A percentile compares a stretch with the other conserved stretches of the same genome.
phyloP scores from a whole-genome alignment of 2,888 invertebrate genomes.

The Acanthococcus lagerstroemiae region DNA sequence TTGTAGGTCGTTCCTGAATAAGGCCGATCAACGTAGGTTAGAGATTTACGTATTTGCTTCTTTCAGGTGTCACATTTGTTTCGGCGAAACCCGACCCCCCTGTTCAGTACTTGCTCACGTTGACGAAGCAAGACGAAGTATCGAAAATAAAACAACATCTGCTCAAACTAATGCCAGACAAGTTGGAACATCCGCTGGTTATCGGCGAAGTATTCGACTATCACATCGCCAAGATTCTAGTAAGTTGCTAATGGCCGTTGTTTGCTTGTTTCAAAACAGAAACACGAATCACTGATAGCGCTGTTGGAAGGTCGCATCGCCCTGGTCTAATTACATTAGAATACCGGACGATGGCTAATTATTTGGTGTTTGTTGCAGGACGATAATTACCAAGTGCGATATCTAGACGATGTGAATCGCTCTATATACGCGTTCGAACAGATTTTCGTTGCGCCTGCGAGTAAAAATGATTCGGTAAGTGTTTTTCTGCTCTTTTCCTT shows the following conservation, averaged over 20 bases:
- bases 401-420: slow-evolving; percentile 46
- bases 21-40: background rate
- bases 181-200: slow-evolving; percentile 42
- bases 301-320: too few relatives aligned
- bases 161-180: slow-evolving; percentile 42
- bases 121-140: slow-evolving; percentile 49
- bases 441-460: slow-evolving; percentile 4
- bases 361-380: slow-evolving; percentile 42
- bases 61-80: slow-evolving; percentile 47
- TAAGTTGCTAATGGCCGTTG: too few relatives aligned
- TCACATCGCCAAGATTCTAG: slow-evolving; percentile 51
- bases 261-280: too few relatives aligned
- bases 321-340: background rate
- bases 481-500: too few relatives aligned
- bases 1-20: background rate
- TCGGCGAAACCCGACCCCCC: slow-evolving; percentile 43
- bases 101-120: slow-evolving; percentile 46
- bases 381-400: slow-evolving; percentile 46
- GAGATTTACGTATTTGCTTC: background rate
- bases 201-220: slow-evolving; percentile 51
- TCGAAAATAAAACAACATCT: slow-evolving; percentile 48
- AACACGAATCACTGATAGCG: too few relatives aligned
- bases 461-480: slow-evolving; percentile 10
- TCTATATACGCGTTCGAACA: slow-evolving; percentile 42
- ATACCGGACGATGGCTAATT: background rate